Percentiles rank a stretch among this genome's conserved stretches.
Evolutionary conservation across 2,888 invertebrate species (phyloP).

Genomic region (Tachystola acroxantha): DNA sequence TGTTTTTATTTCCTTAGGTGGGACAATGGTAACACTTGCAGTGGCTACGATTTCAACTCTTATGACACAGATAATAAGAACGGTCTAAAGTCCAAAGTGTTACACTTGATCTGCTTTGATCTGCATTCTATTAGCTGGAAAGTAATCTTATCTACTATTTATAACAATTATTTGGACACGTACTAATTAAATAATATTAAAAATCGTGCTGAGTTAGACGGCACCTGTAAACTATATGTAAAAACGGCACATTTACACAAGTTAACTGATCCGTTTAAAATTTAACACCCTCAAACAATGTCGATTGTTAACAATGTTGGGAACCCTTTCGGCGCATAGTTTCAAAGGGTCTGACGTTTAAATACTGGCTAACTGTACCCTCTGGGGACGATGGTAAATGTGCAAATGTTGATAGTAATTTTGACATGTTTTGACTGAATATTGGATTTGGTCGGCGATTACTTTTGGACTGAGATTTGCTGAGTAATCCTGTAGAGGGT

Average conservation of each 20-base stretch:
- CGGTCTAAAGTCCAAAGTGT: too few species aligned
- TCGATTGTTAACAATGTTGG: constrained; percentile 29
- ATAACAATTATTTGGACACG: too few species aligned
- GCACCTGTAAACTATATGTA: too few species aligned
- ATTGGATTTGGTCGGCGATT: constrained; percentile 39
- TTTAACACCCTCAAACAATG: constrained; percentile 24
- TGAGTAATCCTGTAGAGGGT: constrained; percentile 47
- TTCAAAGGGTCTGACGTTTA: constrained; percentile 38
- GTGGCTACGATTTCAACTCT: too few species aligned
- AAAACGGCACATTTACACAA: too few species aligned
- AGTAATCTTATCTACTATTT: too few species aligned
- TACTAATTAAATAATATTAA: too few species aligned
- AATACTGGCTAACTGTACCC: constrained; percentile 40
- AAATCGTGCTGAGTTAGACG: too few species aligned
- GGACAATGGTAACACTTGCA: too few species aligned
- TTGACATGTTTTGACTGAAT: constrained; percentile 69
- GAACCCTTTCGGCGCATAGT: constrained; percentile 46
- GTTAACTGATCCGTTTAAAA: constrained; percentile 27
- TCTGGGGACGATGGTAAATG: constrained; percentile 45
- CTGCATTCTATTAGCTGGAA: too few species aligned
- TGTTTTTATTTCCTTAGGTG: constrained; percentile 13
- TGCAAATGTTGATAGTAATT: constrained; percentile 50
- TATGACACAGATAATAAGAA: too few species aligned
- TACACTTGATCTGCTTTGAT: too few species aligned
- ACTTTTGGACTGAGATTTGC: constrained; percentile 31